Conservation (phyloP, 92 coral and sea anemone species). For the Hydrozoanthus gracilis region DNA sequence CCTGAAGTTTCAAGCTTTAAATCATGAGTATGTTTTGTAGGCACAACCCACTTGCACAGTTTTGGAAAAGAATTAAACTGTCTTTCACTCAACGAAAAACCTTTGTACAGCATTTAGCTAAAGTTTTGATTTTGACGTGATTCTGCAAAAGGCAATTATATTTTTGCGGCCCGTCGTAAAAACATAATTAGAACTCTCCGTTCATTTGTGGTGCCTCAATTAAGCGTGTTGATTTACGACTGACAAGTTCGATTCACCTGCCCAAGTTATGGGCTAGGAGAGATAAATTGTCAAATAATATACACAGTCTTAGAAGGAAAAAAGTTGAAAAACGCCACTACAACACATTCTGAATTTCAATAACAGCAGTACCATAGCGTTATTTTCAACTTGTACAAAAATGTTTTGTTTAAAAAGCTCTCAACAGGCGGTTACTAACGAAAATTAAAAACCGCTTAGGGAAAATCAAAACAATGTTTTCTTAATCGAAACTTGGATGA, state of each 20-base stretch:
- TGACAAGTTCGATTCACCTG: slow-evolving; percentile 18
- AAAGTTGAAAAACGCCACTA: neutral
- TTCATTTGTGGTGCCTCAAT: slow-evolving; percentile 32
- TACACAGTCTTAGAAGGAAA: neutral
- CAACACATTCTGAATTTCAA: neutral
- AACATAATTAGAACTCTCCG: slow-evolving; percentile 16
- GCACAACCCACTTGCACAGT: neutral
- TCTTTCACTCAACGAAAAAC: neutral
- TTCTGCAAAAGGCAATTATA: neutral
- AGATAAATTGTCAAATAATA: slow-evolving; percentile 20
- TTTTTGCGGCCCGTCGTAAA: slow-evolving; percentile 6
- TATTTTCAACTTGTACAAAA: neutral
- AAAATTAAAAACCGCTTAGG: neutral
- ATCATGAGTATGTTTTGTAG: neutral
- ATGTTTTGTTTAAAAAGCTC: slow-evolving; percentile 29
- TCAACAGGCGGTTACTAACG: neutral
- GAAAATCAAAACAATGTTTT: neutral
- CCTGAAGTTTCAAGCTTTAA: neutral
- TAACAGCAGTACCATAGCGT: neutral
- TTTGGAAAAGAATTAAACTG: neutral
- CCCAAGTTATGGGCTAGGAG: neutral
- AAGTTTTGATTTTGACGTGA: neutral
- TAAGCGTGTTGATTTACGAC: slow-evolving; percentile 35
- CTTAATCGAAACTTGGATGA: neutral
- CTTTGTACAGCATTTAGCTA: neutral